A percentile compares a stretch with the other conserved stretches of the same genome.
Evolutionary conservation across 37 sponge, comb jelly and placozoan species (phyloP).

Genomic region (Halichondria panicea): DNA sequence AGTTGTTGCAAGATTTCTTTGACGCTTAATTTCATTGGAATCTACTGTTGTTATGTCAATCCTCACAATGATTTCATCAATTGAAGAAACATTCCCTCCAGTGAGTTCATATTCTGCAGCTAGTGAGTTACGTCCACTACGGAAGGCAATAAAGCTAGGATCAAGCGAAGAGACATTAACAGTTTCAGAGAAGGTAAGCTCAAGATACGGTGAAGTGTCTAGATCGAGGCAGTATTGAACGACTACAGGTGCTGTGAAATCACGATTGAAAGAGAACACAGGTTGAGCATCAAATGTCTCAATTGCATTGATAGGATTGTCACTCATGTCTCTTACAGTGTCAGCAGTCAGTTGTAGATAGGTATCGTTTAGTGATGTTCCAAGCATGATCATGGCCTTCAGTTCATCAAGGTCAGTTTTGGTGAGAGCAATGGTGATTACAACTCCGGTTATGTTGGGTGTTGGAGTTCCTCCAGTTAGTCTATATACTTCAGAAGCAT

Average conservation of each 20-base stretch:
- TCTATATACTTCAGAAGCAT: conserved; percentile 50
- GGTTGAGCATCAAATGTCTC: conserved; percentile 21
- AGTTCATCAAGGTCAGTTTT: conserved; percentile 74
- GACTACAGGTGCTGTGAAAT: conserved; percentile 69
- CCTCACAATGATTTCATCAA: conserved; percentile 52
- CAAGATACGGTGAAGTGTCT: conserved; percentile 45
- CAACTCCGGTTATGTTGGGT: conserved; percentile 67
- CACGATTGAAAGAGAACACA: conserved; percentile 37
- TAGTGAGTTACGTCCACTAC: conserved; percentile 21
- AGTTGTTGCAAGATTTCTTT: conserved; percentile 68
- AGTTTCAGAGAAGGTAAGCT: conserved; percentile 86
- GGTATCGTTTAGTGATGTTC: conserved; percentile 58
- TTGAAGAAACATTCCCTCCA: conserved; percentile 77
- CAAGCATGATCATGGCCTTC: conserved; percentile 74
- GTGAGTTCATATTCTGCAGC: conserved; percentile 41
- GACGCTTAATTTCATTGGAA: conserved; percentile 68
- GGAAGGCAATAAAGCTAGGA: conserved; percentile 53
- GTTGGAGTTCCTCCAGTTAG: conserved; percentile 76
- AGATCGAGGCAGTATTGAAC: conserved; percentile 73
- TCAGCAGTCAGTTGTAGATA: conserved; percentile 39
- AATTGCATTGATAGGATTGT: conserved; percentile 68
- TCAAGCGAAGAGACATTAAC: conserved; percentile 77
- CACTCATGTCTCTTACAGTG: conserved; percentile 75
- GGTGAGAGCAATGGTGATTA: conserved; percentile 63
- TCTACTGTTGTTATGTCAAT: conserved; percentile 66